phyloP scores from a whole-genome alignment of 2,113 vertebrate genomes.

The Athene cunicularia region DNA sequence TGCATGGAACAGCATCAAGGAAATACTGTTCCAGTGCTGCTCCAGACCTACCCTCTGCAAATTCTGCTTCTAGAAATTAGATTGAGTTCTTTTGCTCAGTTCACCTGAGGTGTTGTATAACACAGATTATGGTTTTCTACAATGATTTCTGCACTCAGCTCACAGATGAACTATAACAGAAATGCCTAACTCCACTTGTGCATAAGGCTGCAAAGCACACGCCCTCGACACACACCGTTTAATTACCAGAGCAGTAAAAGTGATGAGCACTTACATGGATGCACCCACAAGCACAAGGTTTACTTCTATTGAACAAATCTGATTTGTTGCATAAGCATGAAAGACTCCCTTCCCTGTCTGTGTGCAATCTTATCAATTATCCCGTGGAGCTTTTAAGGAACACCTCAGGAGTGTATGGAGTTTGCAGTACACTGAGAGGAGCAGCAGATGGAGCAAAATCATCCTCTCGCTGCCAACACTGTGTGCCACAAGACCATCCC shows the following conservation, averaged over 20 bases:
- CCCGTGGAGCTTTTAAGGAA: neutral
- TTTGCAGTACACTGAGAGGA: neutral
- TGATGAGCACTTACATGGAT: neutral
- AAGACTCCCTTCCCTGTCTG: neutral
- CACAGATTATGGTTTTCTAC: neutral
- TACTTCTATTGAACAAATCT: neutral
- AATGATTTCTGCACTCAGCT: neutral
- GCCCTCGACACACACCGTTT: rapidly evolving
- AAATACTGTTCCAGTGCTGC: neutral
- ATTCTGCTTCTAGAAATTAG: neutral
- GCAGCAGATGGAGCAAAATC: slow-evolving; percentile 38
- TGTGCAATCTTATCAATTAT: neutral
- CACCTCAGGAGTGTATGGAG: rapidly evolving
- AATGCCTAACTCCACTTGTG: neutral
- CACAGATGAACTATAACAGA: neutral
- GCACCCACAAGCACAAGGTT: neutral
- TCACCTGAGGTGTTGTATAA: neutral
- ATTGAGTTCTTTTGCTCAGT: neutral
- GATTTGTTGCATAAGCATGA: neutral
- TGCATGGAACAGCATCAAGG: neutral
- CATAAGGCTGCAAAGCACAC: neutral
- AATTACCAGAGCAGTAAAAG: neutral
- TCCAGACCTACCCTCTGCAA: neutral
- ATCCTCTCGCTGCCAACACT: neutral
- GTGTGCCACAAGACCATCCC: neutral